Base-by-base conservation (phyloP, 2,888 invertebrate species). In the Melipona beecheii region DNA sequence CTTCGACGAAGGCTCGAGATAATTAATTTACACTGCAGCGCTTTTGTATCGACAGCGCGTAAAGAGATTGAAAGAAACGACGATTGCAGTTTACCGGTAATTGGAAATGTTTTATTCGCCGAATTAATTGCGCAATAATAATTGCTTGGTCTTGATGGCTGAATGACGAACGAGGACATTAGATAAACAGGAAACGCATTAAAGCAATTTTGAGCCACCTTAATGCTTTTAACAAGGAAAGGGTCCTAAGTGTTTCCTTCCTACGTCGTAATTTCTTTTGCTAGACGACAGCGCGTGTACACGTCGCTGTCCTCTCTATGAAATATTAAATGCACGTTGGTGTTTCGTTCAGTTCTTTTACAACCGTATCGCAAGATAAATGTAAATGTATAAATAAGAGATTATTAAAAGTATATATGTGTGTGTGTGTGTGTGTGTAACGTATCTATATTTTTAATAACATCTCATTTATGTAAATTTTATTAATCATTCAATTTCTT, bases 101-200 rank as follows among this genome's bases (percentile, higher is more conserved):
- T n/a, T 21, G 5, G 6, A 11, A 50, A 50, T 24, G 21, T 27
- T 24, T 31, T 15, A 21, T 43, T 27, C 11, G 1, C 19, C 4
- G n/a, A 27, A 11, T 1, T 19, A 19, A 11, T 64, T 17, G 11
- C 17, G 21, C 52, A 73, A 73, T 6, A 31, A 71, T 6, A 19
- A 73, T 73, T 62, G 0, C 31, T 19, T 6, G 19, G 49, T 5
- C 15, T 19, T 60, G 4, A 15, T 50, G 50, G 0, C 9, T 6
- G 60, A 27, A 60, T 17, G 43, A 43, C 9, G n/a, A 19, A 73
- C 21, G 73, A 52, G 50, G 50, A 64, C 24, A 36, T 64, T 64
- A 36, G 52, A 36, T 64, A 64, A 74, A 64, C n/a, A 64, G 73
- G 36, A 74, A 74, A 52, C 52, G 73, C 50, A 24, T 74, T 64